Percentiles rank a stretch among this genome's conserved stretches.
These are phyloP conservation scores for Morpho helenor DNA, from an alignment of 2,888 invertebrate genomes.

Conservation along the genomic window DNA sequence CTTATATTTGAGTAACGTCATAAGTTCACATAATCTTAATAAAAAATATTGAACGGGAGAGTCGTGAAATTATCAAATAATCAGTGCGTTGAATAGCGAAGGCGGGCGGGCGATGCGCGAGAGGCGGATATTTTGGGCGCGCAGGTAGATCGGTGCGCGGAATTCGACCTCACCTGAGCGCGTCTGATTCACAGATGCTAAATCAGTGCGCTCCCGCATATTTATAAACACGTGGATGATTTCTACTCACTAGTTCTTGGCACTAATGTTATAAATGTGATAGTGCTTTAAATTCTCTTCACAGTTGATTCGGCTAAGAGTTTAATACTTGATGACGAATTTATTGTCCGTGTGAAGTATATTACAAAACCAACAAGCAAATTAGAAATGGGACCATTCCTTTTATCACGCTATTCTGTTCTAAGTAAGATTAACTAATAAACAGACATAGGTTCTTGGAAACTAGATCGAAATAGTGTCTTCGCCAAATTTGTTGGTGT, in stretches of 20 bases:
- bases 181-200: constrained; percentile 71
- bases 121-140: constrained; percentile 67
- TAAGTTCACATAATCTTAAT: too few relatives aligned
- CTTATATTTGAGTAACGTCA: too few relatives aligned
- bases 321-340: too few relatives aligned
- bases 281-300: too few relatives aligned
- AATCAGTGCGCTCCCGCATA: constrained; percentile 65
- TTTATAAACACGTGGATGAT: constrained; percentile 24
- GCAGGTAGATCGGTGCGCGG: constrained; percentile 66
- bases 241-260: constrained; percentile 1
- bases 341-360: too few relatives aligned
- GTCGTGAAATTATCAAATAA: constrained; percentile 36
- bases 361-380: too few relatives aligned
- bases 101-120: constrained; percentile 52
- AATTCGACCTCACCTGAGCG: constrained; percentile 77
- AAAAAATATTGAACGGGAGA: too few relatives aligned
- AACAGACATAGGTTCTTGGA: not conserved
- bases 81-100: constrained; percentile 39
- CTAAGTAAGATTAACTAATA: too few relatives aligned
- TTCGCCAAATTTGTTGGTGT: constrained; percentile 10
- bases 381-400: too few relatives aligned
- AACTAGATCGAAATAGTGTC: constrained; percentile 9
- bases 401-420: too few relatives aligned
- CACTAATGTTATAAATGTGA: not conserved
- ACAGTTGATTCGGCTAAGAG: too few relatives aligned